These are phyloP conservation scores for Drosophila cracens DNA, from an alignment of 2,888 invertebrate genomes.

Conservation along the genomic window DNA sequence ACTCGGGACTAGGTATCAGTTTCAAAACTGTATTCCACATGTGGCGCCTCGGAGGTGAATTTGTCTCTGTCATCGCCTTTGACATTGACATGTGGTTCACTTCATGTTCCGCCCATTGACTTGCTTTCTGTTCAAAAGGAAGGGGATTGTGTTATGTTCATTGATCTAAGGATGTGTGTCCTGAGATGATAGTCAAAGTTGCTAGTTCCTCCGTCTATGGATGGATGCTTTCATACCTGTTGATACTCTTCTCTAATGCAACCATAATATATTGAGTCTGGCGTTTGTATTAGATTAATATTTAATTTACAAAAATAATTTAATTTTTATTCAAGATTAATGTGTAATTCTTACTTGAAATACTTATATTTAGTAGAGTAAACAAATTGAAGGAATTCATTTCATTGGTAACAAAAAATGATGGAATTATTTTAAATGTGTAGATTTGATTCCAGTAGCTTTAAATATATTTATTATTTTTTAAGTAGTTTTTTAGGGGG, in stretches of 20 bases:
- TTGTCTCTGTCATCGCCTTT: constrained; percentile 76
- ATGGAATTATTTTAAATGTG: background rate
- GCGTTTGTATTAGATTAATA: background rate
- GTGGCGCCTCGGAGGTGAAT: constrained; percentile 45
- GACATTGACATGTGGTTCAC: constrained; percentile 77
- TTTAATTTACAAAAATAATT: background rate
- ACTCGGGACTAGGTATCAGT: constrained; percentile 36
- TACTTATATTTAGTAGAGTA: background rate
- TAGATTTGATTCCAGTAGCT: background rate
- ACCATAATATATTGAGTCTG: background rate
- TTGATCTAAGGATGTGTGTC: constrained; percentile 36
- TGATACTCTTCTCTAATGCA: background rate
- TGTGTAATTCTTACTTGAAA: background rate
- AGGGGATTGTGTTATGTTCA: constrained; percentile 18
- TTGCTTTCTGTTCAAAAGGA: background rate
- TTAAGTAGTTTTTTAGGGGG: background rate
- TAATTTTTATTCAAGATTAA: background rate
- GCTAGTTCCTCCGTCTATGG: constrained; percentile 10
- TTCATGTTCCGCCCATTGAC: constrained; percentile 33
- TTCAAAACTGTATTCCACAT: constrained; percentile 9
- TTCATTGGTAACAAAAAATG: too few species aligned
- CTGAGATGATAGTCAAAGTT: constrained; percentile 30
- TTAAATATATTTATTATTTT: background rate
- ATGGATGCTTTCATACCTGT: background rate
- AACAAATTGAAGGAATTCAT: background rate